Evolutionary conservation across 2,113 vertebrate genomes (phyloP), one percentile per base, ranked within the genome.

Genomic region (Seriola quinqueradiata): DNA sequence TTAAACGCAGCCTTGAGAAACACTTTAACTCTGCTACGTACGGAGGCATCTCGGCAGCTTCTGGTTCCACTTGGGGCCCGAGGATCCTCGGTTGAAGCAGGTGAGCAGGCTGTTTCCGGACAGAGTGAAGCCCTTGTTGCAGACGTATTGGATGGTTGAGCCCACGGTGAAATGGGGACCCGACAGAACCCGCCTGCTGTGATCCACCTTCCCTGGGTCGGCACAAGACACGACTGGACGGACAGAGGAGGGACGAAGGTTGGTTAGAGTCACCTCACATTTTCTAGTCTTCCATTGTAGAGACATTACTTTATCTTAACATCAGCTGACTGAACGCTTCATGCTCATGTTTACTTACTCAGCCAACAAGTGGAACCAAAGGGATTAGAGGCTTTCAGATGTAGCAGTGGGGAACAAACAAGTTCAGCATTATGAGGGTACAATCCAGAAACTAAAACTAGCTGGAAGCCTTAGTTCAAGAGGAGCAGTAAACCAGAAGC

Each of bases 21-120:
- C 38, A 40, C 13, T 36, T 8, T 14, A 57, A 61, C 11, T 50
- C 0, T 67, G 46, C 3, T 13, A 96, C 97, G 93, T 95, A 99
- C 98, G 78, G 85, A 96, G 94, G 93, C 98, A 99, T 93, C 96
- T 97, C 55, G 98, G 98, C 12, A 96, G 93, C 28, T 95, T 96
- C 88, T 98, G 96, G 0, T 95, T 99, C 98, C 98, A 99, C 81
- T 97, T 97, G 60, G 98, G 98, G 32, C 95, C 97, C 0, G 95
- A 95, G 0, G 96, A 95, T 0, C 96, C 96, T 0, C 96, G 96
- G 76, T 95, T 96, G 1, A 97, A 96, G 92, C 98, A 99, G 84
- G 96, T 96, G 63, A 99, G 95, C 19, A 97, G 95, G 44, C 95
- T 95, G 3, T 96, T 94, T 0, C 97, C 98, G 0, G 96, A 96